Evolutionary conservation across 2,888 invertebrate genomes (phyloP), one percentile per base, ranked within the genome.

Genomic region (Sympetrum striolatum): DNA sequence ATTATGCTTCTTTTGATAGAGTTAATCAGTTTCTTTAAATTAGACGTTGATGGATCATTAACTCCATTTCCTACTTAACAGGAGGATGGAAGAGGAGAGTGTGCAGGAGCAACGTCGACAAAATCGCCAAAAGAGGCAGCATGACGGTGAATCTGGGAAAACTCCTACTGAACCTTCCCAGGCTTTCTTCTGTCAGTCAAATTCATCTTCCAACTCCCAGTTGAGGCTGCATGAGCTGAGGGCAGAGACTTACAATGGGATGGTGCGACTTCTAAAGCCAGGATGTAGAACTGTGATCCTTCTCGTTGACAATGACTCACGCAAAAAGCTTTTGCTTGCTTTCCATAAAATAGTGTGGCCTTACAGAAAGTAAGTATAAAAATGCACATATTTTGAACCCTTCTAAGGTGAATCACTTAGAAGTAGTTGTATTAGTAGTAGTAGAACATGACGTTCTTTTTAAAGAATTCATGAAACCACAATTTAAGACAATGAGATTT

Each of bases 341-440:
- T 99, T 98, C 95, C 98, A 98, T 93, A 97, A 97, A 94, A 97
- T 97, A 91, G 97, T 99, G 91, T 98, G 98, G 97, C 99, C 99
- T 4, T 98, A 99, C 93, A 96, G 99, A 93, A 98, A 98, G 98
- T 98, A 93, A 94, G 96, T 94, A 81, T 64, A 90, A 25, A 10
- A 5, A 6, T 8, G 10, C 10, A 44, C 4, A 8, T 44, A 39
- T 39, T 6, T 39, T 5, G 6, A 39, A 39, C 39, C 39, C 39
- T 39, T 44, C 44, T 8, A 6, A 0, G 10, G 10, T 44, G 10
- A 3, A 4, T 44, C 10, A 8, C 0, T 8, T 8, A 8, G 4
- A 8, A 8, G 44, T 44, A 44, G 0, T 8, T 44, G 44, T 8
- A 0, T 39, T 39, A 39, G 4, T 39, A n/a, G n/a, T n/a, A n/a